Evolutionary conservation across 1,140 invertebrate genomes (phyloP), one percentile per base, ranked within the genome.

Genomic region (Drosophila albomicans): DNA sequence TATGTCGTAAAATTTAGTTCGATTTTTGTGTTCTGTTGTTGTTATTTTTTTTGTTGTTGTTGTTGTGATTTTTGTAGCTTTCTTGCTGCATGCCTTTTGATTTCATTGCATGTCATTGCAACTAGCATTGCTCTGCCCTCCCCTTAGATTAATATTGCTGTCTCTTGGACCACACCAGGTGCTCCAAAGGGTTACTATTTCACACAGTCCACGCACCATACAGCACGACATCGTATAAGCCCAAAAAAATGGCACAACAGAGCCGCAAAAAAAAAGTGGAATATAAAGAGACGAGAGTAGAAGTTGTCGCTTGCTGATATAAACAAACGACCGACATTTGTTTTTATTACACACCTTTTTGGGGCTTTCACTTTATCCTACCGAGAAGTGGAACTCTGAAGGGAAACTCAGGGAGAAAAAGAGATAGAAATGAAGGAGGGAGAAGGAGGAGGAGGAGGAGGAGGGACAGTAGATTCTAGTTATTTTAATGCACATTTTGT

Each of bases 301-400:
- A 72, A 69, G 57, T 85, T 89, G 86, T 89, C 81, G 86, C 88
- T 76, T 43, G 56, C 76, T 92, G 91, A 92, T 92, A 92, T 89
- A 92, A 92, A 92, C 91, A 92, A 92, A 92, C 91, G 91, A 91
- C 91, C 77, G 81, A 92, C 91, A 92, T 92, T 92, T 92, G 85
- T 92, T 92, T 92, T 92, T 92, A 92, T 92, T 92, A 92, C 70
- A 88, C 90, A 91, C 89, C 90, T 91, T 91, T 91, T 79, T 52
- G 35, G 57, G 51, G 54, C 52, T 76, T 66, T 68, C 54, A 64
- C 66, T 71, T 73, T 32, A 15, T 41, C 41, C 20, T 11, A 35
- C 15, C 15, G 41, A 25, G 52, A 25, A 25, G 20, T 25, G 20
- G 20, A 25, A 25, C 20, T 25, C 4, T 25, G 20, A 25, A 25